Base-by-base conservation (phyloP, 2,113 vertebrate species). In the Esox niger region DNA sequence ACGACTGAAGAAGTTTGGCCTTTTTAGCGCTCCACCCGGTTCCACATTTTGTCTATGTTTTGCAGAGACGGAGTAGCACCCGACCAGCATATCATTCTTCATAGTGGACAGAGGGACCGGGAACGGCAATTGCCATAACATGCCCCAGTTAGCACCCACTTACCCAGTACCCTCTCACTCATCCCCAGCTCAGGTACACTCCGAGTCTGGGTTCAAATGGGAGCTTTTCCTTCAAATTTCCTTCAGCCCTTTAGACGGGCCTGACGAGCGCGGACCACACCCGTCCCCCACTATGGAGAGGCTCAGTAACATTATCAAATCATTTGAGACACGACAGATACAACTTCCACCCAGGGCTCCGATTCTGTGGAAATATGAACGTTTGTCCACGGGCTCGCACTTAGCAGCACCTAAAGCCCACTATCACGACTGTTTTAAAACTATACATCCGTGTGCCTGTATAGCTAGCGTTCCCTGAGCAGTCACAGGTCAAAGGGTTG, bases 101-200 rank as follows among this genome's bases (percentile, higher is more conserved):
- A 82, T 62, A 23, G 72, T 66, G 74, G 64, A 31, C 9, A 74
- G 43, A 57, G 75, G 66, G 65, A 72, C 32, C n/a, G 52, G 23
- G 31, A 64, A 30, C 80, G 78, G 29, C 76, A 80, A 78, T 83
- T 79, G 69, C 74, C 71, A 81, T 74, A 78, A 81, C 84, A 81
- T 87, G 86, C 73, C 80, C 84, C 82, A 84, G 83, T 85, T 86
- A 83, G 73, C 74, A 58, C 74, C 74, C 63, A 57, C 64, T 68
- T 60, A 60, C 77, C 46, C 63, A 70, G 68, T 66, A 54, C 56
- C 52, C 75, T 79, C 70, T 64, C 66, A 81, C 75, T 78, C 71
- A 77, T 68, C 66, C 62, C 27, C 46, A 23, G 2, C 59, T 73
- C 43, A 32, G 35, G n/a, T 27, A 60, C 25, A 6, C 23, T 6